phyloP scores from a whole-genome alignment of 2,113 vertebrate species.

The Clupea harengus region DNA sequence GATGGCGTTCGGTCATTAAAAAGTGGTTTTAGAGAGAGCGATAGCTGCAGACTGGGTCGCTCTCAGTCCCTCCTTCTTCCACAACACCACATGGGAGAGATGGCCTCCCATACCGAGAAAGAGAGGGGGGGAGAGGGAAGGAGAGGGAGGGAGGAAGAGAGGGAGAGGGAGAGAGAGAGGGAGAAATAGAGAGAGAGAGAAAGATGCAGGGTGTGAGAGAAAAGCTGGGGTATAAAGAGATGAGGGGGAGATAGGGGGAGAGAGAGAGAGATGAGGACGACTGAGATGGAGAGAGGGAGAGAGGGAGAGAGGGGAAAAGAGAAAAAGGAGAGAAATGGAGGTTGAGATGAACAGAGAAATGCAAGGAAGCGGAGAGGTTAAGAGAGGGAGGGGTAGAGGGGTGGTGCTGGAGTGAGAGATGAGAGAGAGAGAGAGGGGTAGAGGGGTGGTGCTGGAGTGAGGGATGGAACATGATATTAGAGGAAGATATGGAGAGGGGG shows the following conservation, averaged over 20 bases:
- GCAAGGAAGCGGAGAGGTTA: background rate
- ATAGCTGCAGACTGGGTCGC: constrained; percentile 65
- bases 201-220: background rate
- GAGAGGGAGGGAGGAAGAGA: constrained; percentile 27
- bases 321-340: background rate
- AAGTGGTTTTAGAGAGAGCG: constrained; percentile 80
- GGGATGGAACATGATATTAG: background rate
- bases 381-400: background rate
- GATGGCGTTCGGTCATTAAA: constrained; percentile 77
- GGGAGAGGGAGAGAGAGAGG: too few species aligned
- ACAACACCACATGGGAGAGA: constrained; percentile 20
- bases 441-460: too few species aligned
- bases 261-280: background rate
- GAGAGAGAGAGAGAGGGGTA: too few species aligned
- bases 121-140: constrained; percentile 28
- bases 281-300: background rate
- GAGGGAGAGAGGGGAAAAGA: background rate
- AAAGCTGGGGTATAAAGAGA: background rate
- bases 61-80: constrained; percentile 25
- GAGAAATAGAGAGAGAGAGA: background rate
- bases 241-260: background rate
- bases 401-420: background rate
- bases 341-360: background rate
- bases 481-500: background rate
- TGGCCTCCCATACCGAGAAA: constrained; percentile 28